Base-by-base conservation (phyloP, 2,113 vertebrate genomes). In the Hucho hucho region DNA sequence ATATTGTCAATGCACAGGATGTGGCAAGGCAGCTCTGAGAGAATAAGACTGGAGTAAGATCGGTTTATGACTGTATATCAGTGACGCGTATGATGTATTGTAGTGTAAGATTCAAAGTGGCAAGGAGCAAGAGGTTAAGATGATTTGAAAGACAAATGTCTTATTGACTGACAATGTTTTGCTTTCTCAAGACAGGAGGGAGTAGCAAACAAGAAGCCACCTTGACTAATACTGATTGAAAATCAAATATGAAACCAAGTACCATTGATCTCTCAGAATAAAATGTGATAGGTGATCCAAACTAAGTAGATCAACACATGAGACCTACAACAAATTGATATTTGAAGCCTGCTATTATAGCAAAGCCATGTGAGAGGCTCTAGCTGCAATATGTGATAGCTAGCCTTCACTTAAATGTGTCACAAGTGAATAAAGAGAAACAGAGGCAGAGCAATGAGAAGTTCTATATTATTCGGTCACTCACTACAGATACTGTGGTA, bases 21-120 rank as follows among this genome's bases (percentile, higher is more conserved):
- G 28, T 73, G 78, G 73, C 63, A 87, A 85, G 88, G 84, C 88
- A 84, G 78, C 77, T 76, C 68, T 74, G 71, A 81, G 59, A n/a
- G 67, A 32, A 26, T 71, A 82, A 84, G 74, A 70, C 18, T 37
- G 37, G 13, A 72, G 59, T 73, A 22, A 61, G 13, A n/a, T 61
- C n/a, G 2, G 58, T 61, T 53, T 59, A 64, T 59, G 14, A 77
- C 69, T 64, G 56, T 66, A n/a, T 16, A 46, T 59, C 20, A 49
- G 67, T n/a, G 67, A 73, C 26, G 26, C 66, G 70, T 22, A 64
- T 37, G 69, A 72, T 18, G 3, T 53, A 53, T 18, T 16, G 74
- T 18, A 53, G 16, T 16, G 72, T 58, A 49, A 78, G 79, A 2
- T 3, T 74, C 24, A 26, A 71, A 64, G 37, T 74, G 69, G 76